Evolutionary conservation across 1,140 invertebrate genomes (phyloP).

Genomic region (Eurosta solidaginis): DNA sequence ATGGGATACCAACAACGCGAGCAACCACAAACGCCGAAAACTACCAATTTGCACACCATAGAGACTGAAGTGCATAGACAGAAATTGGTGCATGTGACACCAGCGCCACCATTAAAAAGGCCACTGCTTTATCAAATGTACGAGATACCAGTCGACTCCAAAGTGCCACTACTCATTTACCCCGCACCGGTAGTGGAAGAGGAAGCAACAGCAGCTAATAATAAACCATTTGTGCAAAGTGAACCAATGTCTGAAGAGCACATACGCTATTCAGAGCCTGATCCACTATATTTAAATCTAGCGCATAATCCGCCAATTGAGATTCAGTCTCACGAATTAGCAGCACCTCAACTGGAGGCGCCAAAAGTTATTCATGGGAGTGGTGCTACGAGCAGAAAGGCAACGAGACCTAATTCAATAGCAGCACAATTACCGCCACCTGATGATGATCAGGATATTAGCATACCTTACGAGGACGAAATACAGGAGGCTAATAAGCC

Average conservation of each 20-base stretch:
- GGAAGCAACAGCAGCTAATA: not conserved
- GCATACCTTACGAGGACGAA: slow-evolving; percentile 12
- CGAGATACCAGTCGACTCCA: slow-evolving; percentile 29
- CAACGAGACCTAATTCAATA: slow-evolving; percentile 41
- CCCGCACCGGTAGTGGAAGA: slow-evolving; percentile 37
- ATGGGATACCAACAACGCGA: not conserved
- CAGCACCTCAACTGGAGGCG: slow-evolving; percentile 39
- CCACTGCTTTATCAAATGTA: slow-evolving; percentile 41
- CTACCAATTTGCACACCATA: not conserved
- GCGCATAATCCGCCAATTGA: slow-evolving; percentile 32
- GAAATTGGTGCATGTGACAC: slow-evolving; percentile 32
- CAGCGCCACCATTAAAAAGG: slow-evolving; percentile 29
- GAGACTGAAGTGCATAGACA: slow-evolving; percentile 25
- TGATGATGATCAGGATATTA: slow-evolving; percentile 37
- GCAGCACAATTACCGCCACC: slow-evolving; percentile 52
- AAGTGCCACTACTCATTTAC: slow-evolving; percentile 49
- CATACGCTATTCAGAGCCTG: slow-evolving; percentile 56
- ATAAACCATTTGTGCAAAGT: slow-evolving; percentile 50
- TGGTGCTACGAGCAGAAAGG: not conserved
- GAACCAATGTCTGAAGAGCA: slow-evolving; percentile 49
- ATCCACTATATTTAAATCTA: slow-evolving; percentile 56
- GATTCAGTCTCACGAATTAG: not conserved
- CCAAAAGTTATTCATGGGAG: not conserved
- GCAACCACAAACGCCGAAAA: slow-evolving; percentile 1
- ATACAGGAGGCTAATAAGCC: not conserved